Conservation (phyloP, 1,140 invertebrate genomes). For the Eubasilissa regina region DNA sequence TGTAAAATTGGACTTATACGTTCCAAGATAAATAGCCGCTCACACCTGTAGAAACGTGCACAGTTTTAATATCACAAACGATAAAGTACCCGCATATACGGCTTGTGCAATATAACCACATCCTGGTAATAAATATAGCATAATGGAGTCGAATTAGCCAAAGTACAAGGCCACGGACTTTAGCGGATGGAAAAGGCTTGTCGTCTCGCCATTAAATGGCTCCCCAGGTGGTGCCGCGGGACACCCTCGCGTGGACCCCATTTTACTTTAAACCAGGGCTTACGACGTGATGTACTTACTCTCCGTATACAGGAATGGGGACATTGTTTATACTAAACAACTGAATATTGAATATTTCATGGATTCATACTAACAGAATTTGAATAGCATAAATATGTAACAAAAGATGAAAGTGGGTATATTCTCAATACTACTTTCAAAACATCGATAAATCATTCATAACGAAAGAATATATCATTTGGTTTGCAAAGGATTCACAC, state of each 20-base stretch:
- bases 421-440: no score
- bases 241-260: not conserved
- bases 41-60: conserved; percentile 23
- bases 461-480: no score
- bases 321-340: not conserved
- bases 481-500: no score
- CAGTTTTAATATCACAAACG: not conserved
- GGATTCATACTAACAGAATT: no score
- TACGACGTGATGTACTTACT: not conserved
- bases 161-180: conserved; percentile 15
- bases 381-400: no score
- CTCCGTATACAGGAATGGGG: not conserved
- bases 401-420: no score
- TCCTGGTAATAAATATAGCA: conserved; percentile 38
- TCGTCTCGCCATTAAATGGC: conserved; percentile 16
- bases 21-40: conserved; percentile 1
- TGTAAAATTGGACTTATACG: not conserved
- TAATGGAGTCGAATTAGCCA: conserved; percentile 37
- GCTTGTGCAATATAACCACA: conserved; percentile 27
- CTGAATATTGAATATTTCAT: no score
- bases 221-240: conserved; percentile 12
- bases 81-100: not conserved
- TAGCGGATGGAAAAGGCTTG: conserved; percentile 42
- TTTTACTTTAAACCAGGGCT: conserved; percentile 20
- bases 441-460: no score